Evolutionary conservation across 2,797 vertebrate genomes (phyloP), one percentile per base, ranked within the genome.

Genomic region (Aeoliscus strigatus): DNA sequence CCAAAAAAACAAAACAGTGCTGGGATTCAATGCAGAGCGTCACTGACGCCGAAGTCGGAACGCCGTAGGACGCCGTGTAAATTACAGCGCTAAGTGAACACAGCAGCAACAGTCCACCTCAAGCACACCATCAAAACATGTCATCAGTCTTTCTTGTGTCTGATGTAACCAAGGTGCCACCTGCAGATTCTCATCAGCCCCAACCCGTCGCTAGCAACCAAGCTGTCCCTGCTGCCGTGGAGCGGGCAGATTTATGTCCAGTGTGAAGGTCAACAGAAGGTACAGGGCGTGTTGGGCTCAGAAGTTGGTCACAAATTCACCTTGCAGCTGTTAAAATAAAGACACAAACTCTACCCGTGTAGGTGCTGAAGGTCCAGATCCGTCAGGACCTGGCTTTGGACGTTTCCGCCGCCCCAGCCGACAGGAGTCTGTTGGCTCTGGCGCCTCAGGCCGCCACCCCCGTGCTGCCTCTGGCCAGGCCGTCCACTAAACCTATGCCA

Each of bases 311-410:
- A 28, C 12, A 3, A 30, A 38, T 23, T 2, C 24, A 30, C 6
- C 14, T 2, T 14, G 27, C 1, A n/a, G 21, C 13, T 18, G 9
- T 31, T 10, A 50, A 27, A 25, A 12, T 21, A 15, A 2, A 7
- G 4, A 41, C 17, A 6, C 6, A 4, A 6, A 15, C 26, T 49
- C 2, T 55, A 14, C 3, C 2, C 32, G 14, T 49, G 8, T 82
- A 97, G 94, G 80, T 90, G 44, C 77, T 99, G 39, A 91, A 90
- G 86, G 91, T 97, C 38, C 90, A 92, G 56, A 94, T 99, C 72
- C 88, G 60, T 39, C 88, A 83, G 57, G 83, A 89, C 65, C 51
- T 87, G 4, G 34, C 77, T 28, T 70, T 87, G 55, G 81, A 83
- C 21, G 56, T 70, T 13, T 82, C 88, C 16, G 58, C 78, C 6